These are phyloP conservation scores for Empis stercorea DNA, from an alignment of 2,888 invertebrate species.

Conservation along the genomic window DNA sequence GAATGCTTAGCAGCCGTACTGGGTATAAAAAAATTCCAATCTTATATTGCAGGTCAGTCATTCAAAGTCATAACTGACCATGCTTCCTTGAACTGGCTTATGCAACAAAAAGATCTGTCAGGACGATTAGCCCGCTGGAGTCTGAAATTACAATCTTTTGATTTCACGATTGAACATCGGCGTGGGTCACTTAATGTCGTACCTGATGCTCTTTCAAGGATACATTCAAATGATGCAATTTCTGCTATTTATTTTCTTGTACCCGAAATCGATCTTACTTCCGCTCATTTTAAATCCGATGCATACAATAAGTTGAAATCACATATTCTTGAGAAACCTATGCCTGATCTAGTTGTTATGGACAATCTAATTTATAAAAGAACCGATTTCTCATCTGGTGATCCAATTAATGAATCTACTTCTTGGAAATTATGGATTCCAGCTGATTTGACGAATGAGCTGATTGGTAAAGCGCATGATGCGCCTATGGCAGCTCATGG, in stretches of 20 bases:
- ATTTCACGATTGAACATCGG: too few species aligned
- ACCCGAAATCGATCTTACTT: constrained; percentile 1
- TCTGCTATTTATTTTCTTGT: not conserved
- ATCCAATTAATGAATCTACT: not conserved
- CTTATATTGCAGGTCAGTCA: constrained; percentile 9
- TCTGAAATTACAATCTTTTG: too few species aligned
- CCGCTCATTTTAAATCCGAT: not conserved
- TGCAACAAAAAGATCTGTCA: too few species aligned
- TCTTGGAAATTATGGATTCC: constrained; percentile 9
- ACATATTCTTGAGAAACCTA: not conserved
- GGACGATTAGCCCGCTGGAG: too few species aligned
- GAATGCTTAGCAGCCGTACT: constrained; percentile 7
- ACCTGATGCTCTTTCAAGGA: constrained; percentile 11
- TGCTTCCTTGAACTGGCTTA: too few species aligned
- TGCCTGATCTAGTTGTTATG: constrained; percentile 6
- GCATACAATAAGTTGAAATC: constrained; percentile 4
- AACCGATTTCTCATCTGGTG: not conserved
- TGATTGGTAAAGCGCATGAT: too few species aligned
- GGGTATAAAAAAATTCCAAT: constrained; percentile 9
- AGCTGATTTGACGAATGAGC: too few species aligned
- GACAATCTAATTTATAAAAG: constrained; percentile 4
- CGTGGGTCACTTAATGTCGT: too few species aligned
- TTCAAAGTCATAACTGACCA: constrained; percentile 10
- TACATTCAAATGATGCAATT: not conserved
- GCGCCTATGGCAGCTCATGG: too few species aligned